A percentile compares a stretch with the other conserved stretches of the same genome.
phyloP scores from a whole-genome alignment of 2,113 vertebrate species.

The Arvicanthis niloticus region DNA sequence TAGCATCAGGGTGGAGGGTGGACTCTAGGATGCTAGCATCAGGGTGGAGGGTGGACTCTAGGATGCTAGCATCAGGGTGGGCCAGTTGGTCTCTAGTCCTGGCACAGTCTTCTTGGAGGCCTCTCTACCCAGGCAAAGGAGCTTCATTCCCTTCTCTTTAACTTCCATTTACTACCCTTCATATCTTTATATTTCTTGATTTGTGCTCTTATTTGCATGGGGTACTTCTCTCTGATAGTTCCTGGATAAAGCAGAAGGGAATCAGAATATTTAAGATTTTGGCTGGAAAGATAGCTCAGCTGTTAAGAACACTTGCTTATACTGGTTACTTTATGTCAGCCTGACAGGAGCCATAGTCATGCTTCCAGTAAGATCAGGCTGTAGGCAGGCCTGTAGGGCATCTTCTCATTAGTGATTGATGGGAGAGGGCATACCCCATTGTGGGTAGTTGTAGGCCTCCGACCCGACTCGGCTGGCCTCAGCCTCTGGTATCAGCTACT shows the following conservation, averaged over 20 bases:
- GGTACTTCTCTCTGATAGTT: not conserved
- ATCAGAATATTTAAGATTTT: not conserved
- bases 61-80: not conserved
- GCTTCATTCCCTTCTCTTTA: not conserved
- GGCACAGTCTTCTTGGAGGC: not conserved
- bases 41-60: not conserved
- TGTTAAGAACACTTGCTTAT: not conserved
- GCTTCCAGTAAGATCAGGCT: not conserved
- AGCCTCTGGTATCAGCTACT: too few species aligned
- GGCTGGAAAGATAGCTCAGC: not conserved
- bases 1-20: not conserved
- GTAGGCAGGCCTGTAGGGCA: not conserved
- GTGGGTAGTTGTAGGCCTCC: too few species aligned
- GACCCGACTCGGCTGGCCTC: too few species aligned
- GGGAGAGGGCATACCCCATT: not conserved
- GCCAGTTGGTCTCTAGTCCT: not conserved
- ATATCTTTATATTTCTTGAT: conserved; percentile 19
- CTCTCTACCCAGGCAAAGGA: not conserved
- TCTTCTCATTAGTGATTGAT: not conserved
- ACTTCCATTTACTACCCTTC: not conserved
- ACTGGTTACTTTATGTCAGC: not conserved
- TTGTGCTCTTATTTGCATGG: not conserved
- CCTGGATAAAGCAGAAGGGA: not conserved
- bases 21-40: too few species aligned
- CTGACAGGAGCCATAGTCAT: not conserved